A percentile compares a stretch with the other conserved stretches of the same genome.
Conservation (phyloP, 1,140 invertebrate genomes). For the Hylaeus anthracinus region DNA sequence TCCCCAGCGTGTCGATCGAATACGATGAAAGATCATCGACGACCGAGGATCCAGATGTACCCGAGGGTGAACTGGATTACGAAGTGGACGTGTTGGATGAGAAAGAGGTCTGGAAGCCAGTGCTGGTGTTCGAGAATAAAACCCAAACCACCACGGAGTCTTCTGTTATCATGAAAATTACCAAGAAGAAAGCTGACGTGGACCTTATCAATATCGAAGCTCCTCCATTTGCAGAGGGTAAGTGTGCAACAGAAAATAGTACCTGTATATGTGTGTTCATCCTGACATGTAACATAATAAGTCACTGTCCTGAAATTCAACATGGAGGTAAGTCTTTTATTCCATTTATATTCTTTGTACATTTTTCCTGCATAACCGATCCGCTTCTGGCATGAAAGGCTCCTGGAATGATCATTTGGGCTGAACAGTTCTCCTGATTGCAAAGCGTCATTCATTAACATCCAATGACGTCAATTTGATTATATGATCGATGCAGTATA, state of each 20-base stretch:
- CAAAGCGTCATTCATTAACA: neutral
- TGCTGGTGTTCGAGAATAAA: slow-evolving; percentile 70
- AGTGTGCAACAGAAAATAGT: slow-evolving; percentile 10
- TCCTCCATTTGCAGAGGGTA: slow-evolving; percentile 65
- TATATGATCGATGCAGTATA: too few relatives aligned
- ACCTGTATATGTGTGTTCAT: too few relatives aligned
- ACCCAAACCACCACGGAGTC: slow-evolving; percentile 57
- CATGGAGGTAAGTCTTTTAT: neutral
- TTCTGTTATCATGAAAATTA: slow-evolving; percentile 74
- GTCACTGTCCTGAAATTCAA: neutral
- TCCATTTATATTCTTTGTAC: neutral
- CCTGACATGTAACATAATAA: too few relatives aligned
- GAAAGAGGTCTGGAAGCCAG: slow-evolving; percentile 70
- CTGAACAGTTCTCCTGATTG: neutral
- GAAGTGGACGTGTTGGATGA: slow-evolving; percentile 64
- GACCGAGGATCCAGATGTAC: neutral
- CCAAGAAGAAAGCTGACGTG: slow-evolving; percentile 52
- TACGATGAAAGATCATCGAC: slow-evolving; percentile 25
- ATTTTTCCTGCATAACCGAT: neutral
- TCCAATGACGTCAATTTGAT: too few relatives aligned
- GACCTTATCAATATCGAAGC: slow-evolving; percentile 65
- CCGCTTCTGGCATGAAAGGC: slow-evolving; percentile 27
- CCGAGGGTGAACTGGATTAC: slow-evolving; percentile 51
- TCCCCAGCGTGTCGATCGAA: slow-evolving; percentile 63
- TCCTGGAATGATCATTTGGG: slow-evolving; percentile 1